Percentiles rank a stretch among this genome's conserved stretches.
Evolutionary conservation across 2,888 invertebrate species (phyloP).

Genomic region (Cotesia congregata): DNA sequence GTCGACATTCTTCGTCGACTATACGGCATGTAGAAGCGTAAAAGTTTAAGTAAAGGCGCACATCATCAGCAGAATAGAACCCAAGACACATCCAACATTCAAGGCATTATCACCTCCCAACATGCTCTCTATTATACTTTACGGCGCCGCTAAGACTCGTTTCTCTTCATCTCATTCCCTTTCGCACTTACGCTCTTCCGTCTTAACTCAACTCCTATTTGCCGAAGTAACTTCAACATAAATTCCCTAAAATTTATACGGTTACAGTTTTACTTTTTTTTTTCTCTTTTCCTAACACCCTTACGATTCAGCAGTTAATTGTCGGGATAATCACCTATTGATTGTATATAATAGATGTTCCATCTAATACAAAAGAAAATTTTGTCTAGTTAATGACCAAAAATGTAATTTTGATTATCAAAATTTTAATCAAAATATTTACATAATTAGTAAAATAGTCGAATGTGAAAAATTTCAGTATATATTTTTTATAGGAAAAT

Average conservation of each 20-base stretch:
- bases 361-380: too few relatives aligned
- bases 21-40: not conserved
- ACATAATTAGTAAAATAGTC: too few relatives aligned
- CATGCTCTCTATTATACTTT: constrained; percentile 41
- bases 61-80: not conserved
- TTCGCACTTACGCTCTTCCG: constrained; percentile 8
- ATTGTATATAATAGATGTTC: too few relatives aligned
- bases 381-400: too few relatives aligned
- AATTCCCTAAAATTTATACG: too few relatives aligned
- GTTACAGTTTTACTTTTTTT: not conserved
- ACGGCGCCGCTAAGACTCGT: constrained; percentile 30
- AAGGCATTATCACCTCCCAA: constrained; percentile 54
- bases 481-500: too few relatives aligned
- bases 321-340: not conserved
- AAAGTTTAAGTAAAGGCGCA: not conserved
- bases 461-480: too few relatives aligned
- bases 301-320: not conserved
- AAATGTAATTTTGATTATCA: too few relatives aligned
- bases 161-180: not conserved
- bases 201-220: constrained; percentile 4
- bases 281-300: not conserved
- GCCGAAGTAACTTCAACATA: too few relatives aligned
- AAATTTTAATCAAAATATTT: too few relatives aligned
- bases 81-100: constrained; percentile 23
- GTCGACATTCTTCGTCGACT: constrained; percentile 8